Evolutionary conservation across 2,888 invertebrate species (phyloP).

Genomic region (Sinotaia quadrata): DNA sequence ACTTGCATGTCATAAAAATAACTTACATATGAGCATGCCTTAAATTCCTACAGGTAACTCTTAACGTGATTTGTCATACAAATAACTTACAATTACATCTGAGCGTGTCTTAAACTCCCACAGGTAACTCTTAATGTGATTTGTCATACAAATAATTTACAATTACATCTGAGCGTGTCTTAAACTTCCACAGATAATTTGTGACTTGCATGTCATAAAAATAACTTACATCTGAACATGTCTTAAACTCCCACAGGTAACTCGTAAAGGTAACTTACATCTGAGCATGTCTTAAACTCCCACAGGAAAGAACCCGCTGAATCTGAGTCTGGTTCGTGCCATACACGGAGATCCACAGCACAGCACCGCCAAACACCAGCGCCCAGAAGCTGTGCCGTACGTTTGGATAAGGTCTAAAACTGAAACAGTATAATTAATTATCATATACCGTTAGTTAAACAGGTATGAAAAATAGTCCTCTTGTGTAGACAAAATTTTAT

Average conservation of each 20-base stretch:
- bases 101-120: constrained; percentile 83
- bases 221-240: constrained; percentile 76
- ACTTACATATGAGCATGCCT: constrained; percentile 77
- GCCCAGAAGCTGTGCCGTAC: constrained; percentile 91
- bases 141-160: too few relatives aligned
- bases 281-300: constrained; percentile 82
- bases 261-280: constrained; percentile 59
- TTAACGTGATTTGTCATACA: too few relatives aligned
- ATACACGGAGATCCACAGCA: constrained; percentile 93
- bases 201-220: too few relatives aligned
- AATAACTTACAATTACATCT: too few relatives aligned
- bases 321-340: constrained; percentile 95
- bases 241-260: constrained; percentile 85
- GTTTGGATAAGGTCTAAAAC: constrained; percentile 85
- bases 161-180: too few relatives aligned
- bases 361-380: constrained; percentile 85
- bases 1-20: too few relatives aligned
- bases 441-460: too few relatives aligned
- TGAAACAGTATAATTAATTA: too few relatives aligned
- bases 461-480: too few relatives aligned
- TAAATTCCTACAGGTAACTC: constrained; percentile 86
- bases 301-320: constrained; percentile 91
- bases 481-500: too few relatives aligned
- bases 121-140: too few relatives aligned
- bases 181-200: constrained; percentile 86